Base-by-base conservation (phyloP, 2,113 vertebrate species). In the Nothocercus nigrocapillus region DNA sequence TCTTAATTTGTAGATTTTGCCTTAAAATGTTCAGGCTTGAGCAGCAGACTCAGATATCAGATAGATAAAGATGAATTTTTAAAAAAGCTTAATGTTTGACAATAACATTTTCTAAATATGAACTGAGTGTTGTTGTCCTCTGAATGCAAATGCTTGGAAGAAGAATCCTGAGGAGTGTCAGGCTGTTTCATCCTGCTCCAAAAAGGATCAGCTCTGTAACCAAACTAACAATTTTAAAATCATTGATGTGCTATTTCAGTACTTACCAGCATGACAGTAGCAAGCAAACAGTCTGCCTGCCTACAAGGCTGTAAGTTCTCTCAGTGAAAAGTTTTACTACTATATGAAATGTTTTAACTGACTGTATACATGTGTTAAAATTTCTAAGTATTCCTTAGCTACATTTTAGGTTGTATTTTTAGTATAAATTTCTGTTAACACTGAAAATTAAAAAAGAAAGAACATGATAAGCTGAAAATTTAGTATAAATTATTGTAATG, bases 401-500 rank as follows among this genome's bases (percentile, higher is more conserved):
- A 40, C 6, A 28, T 72, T 72, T 85, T 36, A 56, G 9, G 4
- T 15, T 1, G 0, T 10, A 40, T 76, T 73, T 92, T 66, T 24
- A 51, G 3, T 42, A 56, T 5, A 3, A 77, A 51, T 1, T 74
- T 81, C 17, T 1, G 0, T 21, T 16, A 49, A 53, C 9, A 28
- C 14, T 61, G 28, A 76, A 74, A 85, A 68, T 27, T 62, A 54
- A 64, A 61, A 73, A 68, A 32, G 0, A 1, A 21, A 70, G 30
- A 8, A 13, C 61, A 42, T 10, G 4, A 17, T 10, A 73, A 28
- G 58, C 11, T 51, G 13, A 81, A 77, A 70, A 84, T 13, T 22
- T 5, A 69, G 3, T 61, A 38, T 64, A 14, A 40, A 42, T 1
- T 45, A 53, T 49, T 44, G n/a, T 9, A 32, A 76, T 56, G 1